Percentiles rank a stretch among this genome's conserved stretches.
Evolutionary conservation across 2,113 vertebrate genomes (phyloP).

Genomic region (Oenanthe oenanthe): DNA sequence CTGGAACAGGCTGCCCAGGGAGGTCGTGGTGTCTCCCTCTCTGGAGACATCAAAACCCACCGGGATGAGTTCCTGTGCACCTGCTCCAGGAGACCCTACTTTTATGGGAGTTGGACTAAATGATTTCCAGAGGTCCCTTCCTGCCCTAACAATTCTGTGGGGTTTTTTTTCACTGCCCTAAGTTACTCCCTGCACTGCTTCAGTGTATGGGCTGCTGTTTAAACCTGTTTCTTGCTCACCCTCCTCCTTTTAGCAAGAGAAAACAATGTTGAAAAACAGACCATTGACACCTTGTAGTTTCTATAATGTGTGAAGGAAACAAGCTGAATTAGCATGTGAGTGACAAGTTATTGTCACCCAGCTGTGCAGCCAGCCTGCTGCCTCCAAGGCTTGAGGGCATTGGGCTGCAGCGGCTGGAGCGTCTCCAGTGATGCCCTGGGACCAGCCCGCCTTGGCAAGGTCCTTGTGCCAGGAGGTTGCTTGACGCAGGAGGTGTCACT

Average conservation of each 20-base stretch:
- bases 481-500: not conserved
- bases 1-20: not conserved
- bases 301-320: not conserved
- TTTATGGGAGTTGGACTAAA: not conserved
- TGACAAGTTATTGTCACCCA: fast-evolving
- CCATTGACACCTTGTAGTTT: fast-evolving
- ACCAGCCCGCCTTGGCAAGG: fast-evolving
- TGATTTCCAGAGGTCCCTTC: not conserved
- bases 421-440: fast-evolving
- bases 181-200: not conserved
- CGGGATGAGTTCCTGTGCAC: not conserved
- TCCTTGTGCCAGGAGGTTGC: fast-evolving
- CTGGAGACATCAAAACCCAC: not conserved
- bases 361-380: fast-evolving
- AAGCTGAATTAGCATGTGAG: fast-evolving
- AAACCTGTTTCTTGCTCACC: not conserved
- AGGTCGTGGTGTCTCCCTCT: not conserved
- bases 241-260: not conserved
- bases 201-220: not conserved
- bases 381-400: fast-evolving
- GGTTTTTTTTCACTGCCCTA: not conserved
- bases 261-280: fast-evolving
- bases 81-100: not conserved
- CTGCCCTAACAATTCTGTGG: not conserved
- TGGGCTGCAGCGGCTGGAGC: fast-evolving